Evolutionary conservation across 2,888 invertebrate genomes (phyloP), one percentile per base, ranked within the genome.

Genomic region (Adela reaumurella): DNA sequence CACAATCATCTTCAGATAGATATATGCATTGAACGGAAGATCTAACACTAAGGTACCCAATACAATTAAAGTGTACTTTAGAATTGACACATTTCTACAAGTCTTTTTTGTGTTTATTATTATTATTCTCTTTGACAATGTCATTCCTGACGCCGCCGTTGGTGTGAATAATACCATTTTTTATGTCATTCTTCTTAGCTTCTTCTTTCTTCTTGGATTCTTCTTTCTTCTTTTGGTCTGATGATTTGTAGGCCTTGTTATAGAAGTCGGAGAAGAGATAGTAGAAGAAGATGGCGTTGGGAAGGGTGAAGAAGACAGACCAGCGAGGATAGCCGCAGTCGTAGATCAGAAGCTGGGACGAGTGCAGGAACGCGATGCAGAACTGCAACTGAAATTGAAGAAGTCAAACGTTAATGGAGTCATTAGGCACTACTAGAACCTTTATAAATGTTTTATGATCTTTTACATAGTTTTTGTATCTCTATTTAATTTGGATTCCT

Each of bases 231-330:
- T 64, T 68, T 8, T 67, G 62, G n/a, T n/a, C 2, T 54, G 63
- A 2, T 72, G 66, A 52, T 65, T 71, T 74, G 65, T 92, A 92
- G 0, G 90, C 85, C 61, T 89, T 86, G 59, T 88, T 87, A 72
- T 96, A 97, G 80, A 96, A 97, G 62, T 95, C 90, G 52, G 88
- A 87, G 78, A 97, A 97, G 53, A 97, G 83, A 64, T 92, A 86
- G 69, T 94, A 92, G 81, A 97, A 97, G 82, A 97, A 91, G 48
- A 94, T 84, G 10, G 92, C 92, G 72, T 97, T 96, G 10, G 92
- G 89, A 17, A 94, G 83, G 47, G 94, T 94, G 69, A 95, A 89
- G 62, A 85, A 82, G 43, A 91, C 83, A 8, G 89, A 85, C 85
- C 89, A 91, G 57, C 86, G 82, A 2, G 96, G 96, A 67, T 93